These are phyloP conservation scores for Sinocyclocheilus rhinocerous DNA, from an alignment of 2,113 vertebrate species.

Conservation along the genomic window DNA sequence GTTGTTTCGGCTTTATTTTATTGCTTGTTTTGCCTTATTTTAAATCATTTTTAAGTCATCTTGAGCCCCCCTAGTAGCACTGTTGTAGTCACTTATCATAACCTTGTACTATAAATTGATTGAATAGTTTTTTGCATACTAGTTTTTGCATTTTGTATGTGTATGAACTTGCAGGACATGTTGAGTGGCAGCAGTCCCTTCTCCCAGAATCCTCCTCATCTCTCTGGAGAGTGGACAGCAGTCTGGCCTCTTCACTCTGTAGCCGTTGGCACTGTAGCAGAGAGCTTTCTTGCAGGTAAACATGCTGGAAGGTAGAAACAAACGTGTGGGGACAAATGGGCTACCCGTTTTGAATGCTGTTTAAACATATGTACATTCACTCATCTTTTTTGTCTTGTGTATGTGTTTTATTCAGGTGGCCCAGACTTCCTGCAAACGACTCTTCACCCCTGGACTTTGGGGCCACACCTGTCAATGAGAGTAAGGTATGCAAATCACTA, in stretches of 20 bases:
- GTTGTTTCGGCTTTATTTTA: neutral
- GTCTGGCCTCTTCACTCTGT: constrained; percentile 85
- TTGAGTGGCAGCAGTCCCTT: constrained; percentile 86
- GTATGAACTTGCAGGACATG: constrained; percentile 70
- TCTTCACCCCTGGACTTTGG: constrained; percentile 83
- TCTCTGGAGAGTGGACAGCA: constrained; percentile 85
- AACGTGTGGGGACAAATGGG: neutral
- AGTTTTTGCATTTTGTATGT: neutral
- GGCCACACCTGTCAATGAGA: constrained; percentile 87
- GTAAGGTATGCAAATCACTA: constrained; percentile 75
- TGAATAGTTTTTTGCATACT: neutral
- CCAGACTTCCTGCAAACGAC: constrained; percentile 80
- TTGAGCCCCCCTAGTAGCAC: neutral
- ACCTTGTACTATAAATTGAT: neutral
- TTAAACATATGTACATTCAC: neutral
- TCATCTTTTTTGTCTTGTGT: neutral
- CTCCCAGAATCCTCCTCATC: constrained; percentile 77
- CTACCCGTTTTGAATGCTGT: neutral
- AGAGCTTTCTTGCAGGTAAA: constrained; percentile 84
- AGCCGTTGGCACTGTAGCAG: constrained; percentile 85
- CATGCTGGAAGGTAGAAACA: neutral
- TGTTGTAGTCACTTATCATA: neutral
- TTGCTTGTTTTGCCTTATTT: neutral
- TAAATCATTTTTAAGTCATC: neutral
- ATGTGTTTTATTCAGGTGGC: constrained; percentile 71